These are phyloP conservation scores for Pseudolycoriella hygida DNA, from an alignment of 2,888 invertebrate species.

Conservation along the genomic window DNA sequence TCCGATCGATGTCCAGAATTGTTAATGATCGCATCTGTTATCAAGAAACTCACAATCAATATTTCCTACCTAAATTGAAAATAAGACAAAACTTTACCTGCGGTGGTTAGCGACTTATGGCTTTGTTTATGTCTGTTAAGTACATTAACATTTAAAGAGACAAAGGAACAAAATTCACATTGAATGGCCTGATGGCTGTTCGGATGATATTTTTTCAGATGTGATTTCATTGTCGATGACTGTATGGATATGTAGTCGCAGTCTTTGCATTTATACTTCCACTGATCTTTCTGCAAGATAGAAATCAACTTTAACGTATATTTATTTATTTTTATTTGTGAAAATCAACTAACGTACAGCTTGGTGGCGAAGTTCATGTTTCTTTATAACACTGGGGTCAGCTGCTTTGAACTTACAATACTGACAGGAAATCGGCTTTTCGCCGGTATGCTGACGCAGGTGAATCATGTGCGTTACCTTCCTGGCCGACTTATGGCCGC, in stretches of 20 bases:
- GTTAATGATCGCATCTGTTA: conserved; percentile 10
- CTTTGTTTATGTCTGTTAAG: conserved; percentile 21
- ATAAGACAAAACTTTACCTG: conserved; percentile 16
- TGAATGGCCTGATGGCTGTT: conserved; percentile 20
- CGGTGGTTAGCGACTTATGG: conserved; percentile 22
- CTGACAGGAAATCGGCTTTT: conserved; percentile 56
- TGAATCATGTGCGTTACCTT: conserved; percentile 42
- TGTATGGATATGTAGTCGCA: conserved; percentile 53
- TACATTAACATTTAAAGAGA: conserved; percentile 18
- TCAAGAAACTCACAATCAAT: too few relatives aligned
- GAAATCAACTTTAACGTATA: too few relatives aligned
- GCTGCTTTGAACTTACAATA: conserved; percentile 50
- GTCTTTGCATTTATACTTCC: conserved; percentile 43
- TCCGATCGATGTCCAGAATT: neutral
- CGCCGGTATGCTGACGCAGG: conserved; percentile 56
- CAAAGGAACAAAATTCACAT: conserved; percentile 22
- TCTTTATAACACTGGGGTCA: conserved; percentile 56
- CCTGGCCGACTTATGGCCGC: conserved; percentile 51
- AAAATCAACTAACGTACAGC: conserved; percentile 12
- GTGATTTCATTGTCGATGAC: conserved; percentile 45
- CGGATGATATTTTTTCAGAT: conserved; percentile 37
- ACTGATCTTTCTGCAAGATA: neutral
- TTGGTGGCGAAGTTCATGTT: conserved; percentile 43
- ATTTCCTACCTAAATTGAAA: too few relatives aligned
- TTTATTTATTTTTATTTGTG: too few relatives aligned